Evolutionary conservation across 2,113 vertebrate genomes (phyloP).

Genomic region (Choloepus hoffmanni): DNA sequence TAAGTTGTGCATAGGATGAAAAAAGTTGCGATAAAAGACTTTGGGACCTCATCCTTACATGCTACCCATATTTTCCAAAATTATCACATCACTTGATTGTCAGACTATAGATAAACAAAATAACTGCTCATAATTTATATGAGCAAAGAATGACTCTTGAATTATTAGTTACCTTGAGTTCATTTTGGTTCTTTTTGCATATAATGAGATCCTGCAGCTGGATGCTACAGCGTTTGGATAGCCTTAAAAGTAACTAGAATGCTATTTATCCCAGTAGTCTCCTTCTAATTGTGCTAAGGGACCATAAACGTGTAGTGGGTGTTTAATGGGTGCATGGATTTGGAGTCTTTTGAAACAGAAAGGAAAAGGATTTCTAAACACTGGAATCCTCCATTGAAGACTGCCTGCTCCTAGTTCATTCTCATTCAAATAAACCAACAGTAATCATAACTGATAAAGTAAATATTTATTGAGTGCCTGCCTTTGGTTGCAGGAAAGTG

Average conservation of each 20-base stretch:
- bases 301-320: not conserved
- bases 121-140: slow-evolving; percentile 41
- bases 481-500: not conserved
- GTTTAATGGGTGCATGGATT: not conserved
- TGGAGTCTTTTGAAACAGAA: slow-evolving; percentile 54
- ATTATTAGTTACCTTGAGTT: slow-evolving; percentile 4
- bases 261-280: not conserved
- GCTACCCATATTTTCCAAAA: not conserved
- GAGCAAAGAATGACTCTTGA: slow-evolving; percentile 25
- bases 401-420: not conserved
- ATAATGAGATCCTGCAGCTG: not conserved
- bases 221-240: not conserved
- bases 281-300: not conserved
- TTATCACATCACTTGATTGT: not conserved
- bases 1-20: not conserved
- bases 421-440: not conserved
- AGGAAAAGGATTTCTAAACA: slow-evolving; percentile 30
- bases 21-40: not conserved
- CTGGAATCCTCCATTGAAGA: not conserved
- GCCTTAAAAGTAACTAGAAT: slow-evolving; percentile 16
- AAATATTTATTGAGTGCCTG: slow-evolving; percentile 23
- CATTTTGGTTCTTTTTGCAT: not conserved
- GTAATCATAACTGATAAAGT: slow-evolving; percentile 43
- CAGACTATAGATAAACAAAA: not conserved
- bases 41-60: not conserved